A percentile compares a stretch with the other conserved stretches of the same genome.
Evolutionary conservation across 23 tunicate species (phyloP).

Genomic region (Trididemnum clinides): DNA sequence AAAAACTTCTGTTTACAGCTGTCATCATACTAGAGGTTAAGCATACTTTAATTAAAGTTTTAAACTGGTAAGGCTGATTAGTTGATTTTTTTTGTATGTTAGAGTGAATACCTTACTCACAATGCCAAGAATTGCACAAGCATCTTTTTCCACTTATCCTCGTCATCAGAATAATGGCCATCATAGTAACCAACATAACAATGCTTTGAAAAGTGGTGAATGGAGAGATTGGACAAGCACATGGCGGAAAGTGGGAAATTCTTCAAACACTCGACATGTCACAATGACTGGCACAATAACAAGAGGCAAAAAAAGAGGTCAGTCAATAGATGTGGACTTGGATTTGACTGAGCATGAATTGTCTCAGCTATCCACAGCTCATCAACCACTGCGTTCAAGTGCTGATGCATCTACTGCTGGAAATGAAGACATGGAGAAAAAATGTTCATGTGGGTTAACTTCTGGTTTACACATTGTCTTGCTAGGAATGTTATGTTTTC

Average conservation of each 20-base stretch:
- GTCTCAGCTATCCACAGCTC: slow-evolving; percentile 50
- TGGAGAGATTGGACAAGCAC: slow-evolving; percentile 95
- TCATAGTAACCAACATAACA: neutral
- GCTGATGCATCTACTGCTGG: neutral
- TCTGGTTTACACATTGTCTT: slow-evolving; percentile 72
- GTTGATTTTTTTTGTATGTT: no score
- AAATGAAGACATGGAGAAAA: neutral
- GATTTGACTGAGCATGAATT: slow-evolving; percentile 81
- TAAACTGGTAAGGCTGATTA: no score
- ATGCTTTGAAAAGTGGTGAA: slow-evolving; percentile 1
- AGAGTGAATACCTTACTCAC: no score
- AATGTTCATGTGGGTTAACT: neutral
- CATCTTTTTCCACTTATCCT: no score
- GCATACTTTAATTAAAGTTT: no score
- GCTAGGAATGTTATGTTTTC: slow-evolving; percentile 60
- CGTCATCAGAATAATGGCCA: no score
- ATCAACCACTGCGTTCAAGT: slow-evolving; percentile 19
- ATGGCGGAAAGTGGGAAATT: slow-evolving; percentile 69
- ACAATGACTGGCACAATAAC: slow-evolving; percentile 93
- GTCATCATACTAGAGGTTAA: no score
- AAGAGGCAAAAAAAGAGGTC: slow-evolving; percentile 81
- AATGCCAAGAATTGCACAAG: no score
- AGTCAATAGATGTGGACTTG: slow-evolving; percentile 73
- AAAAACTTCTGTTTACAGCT: no score
- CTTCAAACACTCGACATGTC: slow-evolving; percentile 51